A percentile compares a stretch with the other conserved stretches of the same genome.
Conservation (phyloP, 2,797 vertebrate genomes). For the Pristis pectinata region DNA sequence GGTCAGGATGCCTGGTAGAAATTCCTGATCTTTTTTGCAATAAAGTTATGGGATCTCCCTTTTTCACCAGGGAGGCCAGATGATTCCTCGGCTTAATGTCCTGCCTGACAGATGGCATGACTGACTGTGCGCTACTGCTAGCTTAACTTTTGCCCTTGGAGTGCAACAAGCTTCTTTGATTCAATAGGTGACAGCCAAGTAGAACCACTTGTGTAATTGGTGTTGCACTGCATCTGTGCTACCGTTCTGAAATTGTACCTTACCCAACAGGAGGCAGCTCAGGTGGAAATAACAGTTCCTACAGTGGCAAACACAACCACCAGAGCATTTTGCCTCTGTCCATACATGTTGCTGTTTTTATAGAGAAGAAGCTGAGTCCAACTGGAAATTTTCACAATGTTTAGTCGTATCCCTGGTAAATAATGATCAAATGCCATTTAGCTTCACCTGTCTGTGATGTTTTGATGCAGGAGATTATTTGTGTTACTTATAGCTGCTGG, state of each 20-base stretch:
- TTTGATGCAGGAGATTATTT: neutral
- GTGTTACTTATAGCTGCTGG: neutral
- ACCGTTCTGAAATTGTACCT: neutral
- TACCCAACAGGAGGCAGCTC: neutral
- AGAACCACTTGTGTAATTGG: neutral
- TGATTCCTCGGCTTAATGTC: neutral
- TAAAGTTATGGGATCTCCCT: neutral
- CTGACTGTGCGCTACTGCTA: neutral
- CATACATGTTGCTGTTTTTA: neutral
- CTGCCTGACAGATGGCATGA: neutral
- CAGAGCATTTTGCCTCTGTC: neutral
- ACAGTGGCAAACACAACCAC: neutral
- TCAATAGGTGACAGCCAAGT: neutral
- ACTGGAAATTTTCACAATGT: neutral
- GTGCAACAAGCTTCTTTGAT: neutral
- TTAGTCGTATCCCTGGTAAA: neutral
- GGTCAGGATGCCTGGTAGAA: neutral
- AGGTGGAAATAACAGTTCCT: neutral
- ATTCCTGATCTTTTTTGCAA: neutral
- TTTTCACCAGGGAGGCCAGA: neutral
- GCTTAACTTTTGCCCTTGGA: neutral
- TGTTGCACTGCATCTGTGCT: neutral
- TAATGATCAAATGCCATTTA: neutral
- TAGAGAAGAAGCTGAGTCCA: neutral
- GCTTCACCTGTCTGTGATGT: too few relatives aligned